Conservation (phyloP, 2,888 invertebrate genomes). For the Phorcus lineatus region DNA sequence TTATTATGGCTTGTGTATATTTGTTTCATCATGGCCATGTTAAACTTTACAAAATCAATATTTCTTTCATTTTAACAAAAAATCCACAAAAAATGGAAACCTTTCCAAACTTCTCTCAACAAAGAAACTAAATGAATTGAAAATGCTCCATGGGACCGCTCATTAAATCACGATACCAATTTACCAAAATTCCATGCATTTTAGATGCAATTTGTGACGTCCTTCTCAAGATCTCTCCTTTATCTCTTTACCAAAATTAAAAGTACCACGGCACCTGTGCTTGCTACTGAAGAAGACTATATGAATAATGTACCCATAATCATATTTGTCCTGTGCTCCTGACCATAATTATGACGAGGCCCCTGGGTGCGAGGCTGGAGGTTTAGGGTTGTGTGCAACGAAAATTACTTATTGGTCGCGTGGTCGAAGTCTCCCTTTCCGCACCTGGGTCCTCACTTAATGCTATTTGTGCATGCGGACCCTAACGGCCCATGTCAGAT, state of each 20-base stretch:
- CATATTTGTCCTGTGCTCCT: background rate
- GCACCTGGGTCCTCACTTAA: slow-evolving; percentile 29
- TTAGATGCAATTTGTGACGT: background rate
- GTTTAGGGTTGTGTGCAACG: background rate
- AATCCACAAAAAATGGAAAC: too few species aligned
- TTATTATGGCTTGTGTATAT: too few species aligned
- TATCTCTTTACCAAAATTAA: slow-evolving; percentile 7
- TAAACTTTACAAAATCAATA: too few species aligned
- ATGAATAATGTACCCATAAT: slow-evolving; percentile 8
- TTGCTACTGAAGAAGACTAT: background rate
- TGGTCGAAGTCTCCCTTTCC: background rate
- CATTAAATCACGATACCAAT: background rate
- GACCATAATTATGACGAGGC: background rate
- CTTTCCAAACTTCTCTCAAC: too few species aligned
- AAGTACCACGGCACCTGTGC: background rate
- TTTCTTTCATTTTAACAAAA: too few species aligned
- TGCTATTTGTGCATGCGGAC: slow-evolving; percentile 25
- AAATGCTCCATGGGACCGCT: too few species aligned
- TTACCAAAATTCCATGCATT: background rate
- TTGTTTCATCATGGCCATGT: too few species aligned
- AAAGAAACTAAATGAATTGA: too few species aligned
- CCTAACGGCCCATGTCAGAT: background rate
- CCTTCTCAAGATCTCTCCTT: background rate
- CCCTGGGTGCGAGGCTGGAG: background rate
- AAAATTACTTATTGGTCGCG: slow-evolving; percentile 27